Conservation (phyloP, 2,888 invertebrate genomes). For the Allolobophora icterica region DNA sequence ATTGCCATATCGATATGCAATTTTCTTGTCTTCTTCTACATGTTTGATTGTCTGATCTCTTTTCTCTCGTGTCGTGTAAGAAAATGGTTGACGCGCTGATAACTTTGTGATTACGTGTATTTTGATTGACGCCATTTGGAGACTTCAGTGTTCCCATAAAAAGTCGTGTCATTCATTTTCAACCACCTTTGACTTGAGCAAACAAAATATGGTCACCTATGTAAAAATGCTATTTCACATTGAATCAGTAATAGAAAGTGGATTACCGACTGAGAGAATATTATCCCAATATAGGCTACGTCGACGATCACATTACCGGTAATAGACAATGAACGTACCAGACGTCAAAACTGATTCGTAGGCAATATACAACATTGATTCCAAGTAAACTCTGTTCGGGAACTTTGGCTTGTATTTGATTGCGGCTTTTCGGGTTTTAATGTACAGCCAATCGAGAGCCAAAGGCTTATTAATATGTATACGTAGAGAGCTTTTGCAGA, state of each 20-base stretch:
- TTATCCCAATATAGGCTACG: no score
- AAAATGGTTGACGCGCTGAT: background rate
- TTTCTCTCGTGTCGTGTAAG: background rate
- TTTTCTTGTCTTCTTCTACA: background rate
- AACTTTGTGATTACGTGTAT: background rate
- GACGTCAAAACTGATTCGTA: no score
- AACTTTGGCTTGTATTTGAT: no score
- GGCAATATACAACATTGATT: no score
- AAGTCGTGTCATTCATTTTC: background rate
- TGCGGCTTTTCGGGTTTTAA: no score
- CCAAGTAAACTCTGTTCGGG: no score
- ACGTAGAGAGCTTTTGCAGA: no score
- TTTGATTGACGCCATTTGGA: background rate
- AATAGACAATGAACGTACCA: background rate
- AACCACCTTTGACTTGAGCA: no score
- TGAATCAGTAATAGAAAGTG: background rate
- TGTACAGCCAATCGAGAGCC: no score
- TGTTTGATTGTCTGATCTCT: background rate
- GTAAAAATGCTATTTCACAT: background rate
- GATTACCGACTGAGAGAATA: background rate
- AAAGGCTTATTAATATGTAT: no score
- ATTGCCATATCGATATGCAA: constrained; percentile 27
- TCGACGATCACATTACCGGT: no score
- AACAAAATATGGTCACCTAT: background rate
- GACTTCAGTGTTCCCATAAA: background rate